Conservation (phyloP, 2,113 vertebrate genomes). For the Centropus unirufus region DNA sequence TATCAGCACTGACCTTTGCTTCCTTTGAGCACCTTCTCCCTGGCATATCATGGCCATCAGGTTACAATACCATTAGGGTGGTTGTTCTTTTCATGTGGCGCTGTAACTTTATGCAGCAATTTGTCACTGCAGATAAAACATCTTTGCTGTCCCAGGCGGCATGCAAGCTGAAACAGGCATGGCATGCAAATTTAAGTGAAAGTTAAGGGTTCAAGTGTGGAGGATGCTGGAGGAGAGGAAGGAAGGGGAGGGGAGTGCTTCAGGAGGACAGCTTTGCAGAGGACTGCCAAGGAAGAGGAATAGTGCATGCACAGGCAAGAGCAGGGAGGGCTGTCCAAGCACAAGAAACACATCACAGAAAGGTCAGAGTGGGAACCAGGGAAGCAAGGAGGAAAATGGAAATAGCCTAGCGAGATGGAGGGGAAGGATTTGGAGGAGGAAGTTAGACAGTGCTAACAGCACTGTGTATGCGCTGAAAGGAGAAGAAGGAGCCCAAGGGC, state of each 20-base stretch:
- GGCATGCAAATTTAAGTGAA: conserved; percentile 16
- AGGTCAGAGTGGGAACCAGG: background rate
- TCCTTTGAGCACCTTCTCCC: background rate
- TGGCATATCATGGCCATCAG: background rate
- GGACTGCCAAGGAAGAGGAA: background rate
- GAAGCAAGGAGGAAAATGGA: background rate
- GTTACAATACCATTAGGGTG: background rate
- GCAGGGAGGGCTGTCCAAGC: background rate
- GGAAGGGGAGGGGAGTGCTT: background rate
- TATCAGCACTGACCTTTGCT: background rate
- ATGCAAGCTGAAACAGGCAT: background rate
- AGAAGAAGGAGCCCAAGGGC: background rate
- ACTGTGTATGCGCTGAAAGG: background rate
- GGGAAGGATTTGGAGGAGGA: background rate
- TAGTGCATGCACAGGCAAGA: background rate
- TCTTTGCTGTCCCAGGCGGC: background rate
- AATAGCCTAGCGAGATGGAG: background rate
- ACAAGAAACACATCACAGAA: background rate
- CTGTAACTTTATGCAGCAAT: background rate
- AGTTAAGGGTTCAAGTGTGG: background rate
- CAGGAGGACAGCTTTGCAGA: background rate
- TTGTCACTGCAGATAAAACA: conserved; percentile 39
- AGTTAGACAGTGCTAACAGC: background rate
- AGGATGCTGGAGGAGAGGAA: background rate
- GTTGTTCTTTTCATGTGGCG: background rate